Percentiles rank a stretch among this genome's conserved stretches.
Conservation (phyloP, 1,140 invertebrate species). For the Thaumetopoea pityocampa region DNA sequence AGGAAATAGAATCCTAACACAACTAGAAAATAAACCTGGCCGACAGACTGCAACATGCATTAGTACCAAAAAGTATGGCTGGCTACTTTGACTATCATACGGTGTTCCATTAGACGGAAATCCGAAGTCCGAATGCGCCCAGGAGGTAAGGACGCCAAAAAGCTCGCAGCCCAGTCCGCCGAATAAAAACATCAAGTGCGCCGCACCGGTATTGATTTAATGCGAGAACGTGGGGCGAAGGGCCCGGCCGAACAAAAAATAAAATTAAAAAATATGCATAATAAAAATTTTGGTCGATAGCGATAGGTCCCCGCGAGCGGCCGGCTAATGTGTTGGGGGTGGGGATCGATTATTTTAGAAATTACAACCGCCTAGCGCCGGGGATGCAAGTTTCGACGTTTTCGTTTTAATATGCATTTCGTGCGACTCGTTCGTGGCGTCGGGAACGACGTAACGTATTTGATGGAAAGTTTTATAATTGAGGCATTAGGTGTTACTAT, state of each 20-base stretch:
- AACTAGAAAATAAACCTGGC: slow-evolving; percentile 5
- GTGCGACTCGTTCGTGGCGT: too few relatives aligned
- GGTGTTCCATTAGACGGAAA: slow-evolving; percentile 18
- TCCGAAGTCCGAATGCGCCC: slow-evolving; percentile 26
- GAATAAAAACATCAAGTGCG: slow-evolving; percentile 46
- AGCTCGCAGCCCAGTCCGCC: slow-evolving; percentile 22
- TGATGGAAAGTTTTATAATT: too few relatives aligned
- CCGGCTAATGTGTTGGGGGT: slow-evolving; percentile 50
- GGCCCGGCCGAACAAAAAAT: slow-evolving; percentile 52
- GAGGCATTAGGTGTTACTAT: too few relatives aligned
- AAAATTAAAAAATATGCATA: slow-evolving; percentile 74
- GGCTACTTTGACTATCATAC: slow-evolving; percentile 3
- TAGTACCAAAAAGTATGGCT: slow-evolving; percentile 11
- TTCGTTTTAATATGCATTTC: too few relatives aligned
- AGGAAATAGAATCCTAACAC: slow-evolving; percentile 1
- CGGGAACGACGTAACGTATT: too few relatives aligned
- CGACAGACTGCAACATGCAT: slow-evolving; percentile 5
- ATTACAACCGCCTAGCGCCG: slow-evolving; percentile 38
- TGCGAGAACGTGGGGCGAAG: slow-evolving; percentile 38
- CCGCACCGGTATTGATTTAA: slow-evolving; percentile 69
- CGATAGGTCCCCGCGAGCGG: slow-evolving; percentile 35
- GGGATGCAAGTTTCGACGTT: slow-evolving; percentile 2
- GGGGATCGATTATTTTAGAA: slow-evolving; percentile 64
- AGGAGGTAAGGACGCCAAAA: slow-evolving; percentile 46
- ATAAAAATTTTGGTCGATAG: slow-evolving; percentile 70